Base-by-base conservation (phyloP, 2,113 vertebrate genomes). In the Myiozetetes cayanensis region DNA sequence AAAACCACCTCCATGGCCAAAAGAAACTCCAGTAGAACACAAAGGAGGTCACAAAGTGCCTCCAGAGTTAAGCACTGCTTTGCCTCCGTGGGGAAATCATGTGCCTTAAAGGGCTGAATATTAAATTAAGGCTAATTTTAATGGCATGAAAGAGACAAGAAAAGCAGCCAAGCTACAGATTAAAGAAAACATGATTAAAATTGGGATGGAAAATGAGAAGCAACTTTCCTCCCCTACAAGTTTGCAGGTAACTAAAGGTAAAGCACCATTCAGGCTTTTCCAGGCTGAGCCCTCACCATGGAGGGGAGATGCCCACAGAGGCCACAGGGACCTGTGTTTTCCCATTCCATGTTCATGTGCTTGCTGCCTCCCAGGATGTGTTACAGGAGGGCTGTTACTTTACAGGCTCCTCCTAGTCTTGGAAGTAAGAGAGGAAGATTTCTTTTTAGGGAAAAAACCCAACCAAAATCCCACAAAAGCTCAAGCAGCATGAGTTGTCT, bases 81-180 rank as follows among this genome's bases (percentile, higher is more conserved):
- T 4, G 0, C 17, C 53, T 91, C 94, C 4, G 0, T 10, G 46
- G 91, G 89, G 70, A 95, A 79, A 78, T 62, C 4, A 3, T 12
- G 53, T 16, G 77, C 85, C 74, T 89, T 58, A 24, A 85, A 93
- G 89, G 87, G 59, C 46, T 93, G 94, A 66, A 92, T 81, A 79
- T 53, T 72, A 84, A 94, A 94, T 90, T 62, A 72, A 89, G 16
- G 70, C 52, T 93, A 76, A 70, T 89, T 89, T 73, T 72, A 77
- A 74, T 37, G 71, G 58, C 18, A 70, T 50, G 6, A 82, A 72
- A 83, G 53, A 62, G 90, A 61, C 23, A 24, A 62, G 92, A 62
- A 71, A 72, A 91, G 91, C 25, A 96, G 74, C 33, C 39, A 6
- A 85, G 87, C 41, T 66, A 31, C 66, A 46, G 58, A 65, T 79